Base-by-base conservation (phyloP, 2,113 vertebrate species). In the Lophius piscatorius region DNA sequence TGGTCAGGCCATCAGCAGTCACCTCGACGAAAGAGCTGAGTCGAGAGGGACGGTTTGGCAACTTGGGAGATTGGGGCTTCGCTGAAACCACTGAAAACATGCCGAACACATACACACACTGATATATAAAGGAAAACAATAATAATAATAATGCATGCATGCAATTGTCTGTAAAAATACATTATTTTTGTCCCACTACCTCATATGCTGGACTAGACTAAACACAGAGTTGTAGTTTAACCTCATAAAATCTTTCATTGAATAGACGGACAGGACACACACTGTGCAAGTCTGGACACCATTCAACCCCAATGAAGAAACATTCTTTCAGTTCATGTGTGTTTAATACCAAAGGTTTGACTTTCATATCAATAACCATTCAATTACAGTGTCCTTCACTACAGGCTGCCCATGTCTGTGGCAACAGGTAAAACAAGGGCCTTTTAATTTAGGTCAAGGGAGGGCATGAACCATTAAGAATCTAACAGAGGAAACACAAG, bases 1-100 rank as follows among this genome's bases (percentile, higher is more conserved):
- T 92, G 83, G 86, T 91, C 62, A 98, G 92, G 14, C 94, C 95
- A 0, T 98, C 96, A 0, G 93, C 93, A 0, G 92, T 92, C 88
- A 98, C 95, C 74, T 98, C 96, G 63, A 98, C 94, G 0, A 94
- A 98, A 23, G 94, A 96, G 91, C 87, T 96, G 76, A 97, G 92
- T 5, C 94, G 92, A 0, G 93, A 88, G 3, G 92, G 89, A 21
- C 94, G 92, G 73, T 57, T 91, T 12, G 93, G 93, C 9, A 85
- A 92, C 83, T 95, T 96, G 34, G 94, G 94, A 9, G 83, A 94
- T 86, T 95, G 95, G 36, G 95, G 95, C 90, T 92, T 95, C n/a
- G 95, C 92, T 0, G 95, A 98, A 63, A 96, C 87, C 21, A 98
- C 96, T 98, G 86, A 12, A 0, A 0, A 39, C 13, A 29, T 17